Evolutionary conservation across 1,140 invertebrate genomes (phyloP).

Genomic region (Phenacoccus solenopsis): DNA sequence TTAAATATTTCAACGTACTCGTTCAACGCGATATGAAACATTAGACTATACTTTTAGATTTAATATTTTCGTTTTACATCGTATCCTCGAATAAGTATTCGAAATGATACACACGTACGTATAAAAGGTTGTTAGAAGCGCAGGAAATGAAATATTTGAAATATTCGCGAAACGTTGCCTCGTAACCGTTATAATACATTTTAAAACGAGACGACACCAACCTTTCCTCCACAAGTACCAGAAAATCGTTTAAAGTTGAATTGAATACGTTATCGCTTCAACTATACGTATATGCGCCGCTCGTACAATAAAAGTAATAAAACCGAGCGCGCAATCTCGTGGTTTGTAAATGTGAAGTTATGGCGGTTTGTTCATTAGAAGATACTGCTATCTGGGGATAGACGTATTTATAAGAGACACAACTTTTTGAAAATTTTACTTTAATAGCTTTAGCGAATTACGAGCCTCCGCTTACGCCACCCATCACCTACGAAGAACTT

Average conservation of each 20-base stretch:
- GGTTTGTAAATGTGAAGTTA: conserved; percentile 2
- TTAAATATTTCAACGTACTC: too few relatives aligned
- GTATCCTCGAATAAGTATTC: too few relatives aligned
- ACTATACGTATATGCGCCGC: too few relatives aligned
- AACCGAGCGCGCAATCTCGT: neutral
- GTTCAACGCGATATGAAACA: too few relatives aligned
- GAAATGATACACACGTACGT: too few relatives aligned
- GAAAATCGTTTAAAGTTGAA: neutral
- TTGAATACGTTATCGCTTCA: neutral
- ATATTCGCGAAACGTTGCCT: neutral
- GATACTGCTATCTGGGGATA: conserved; percentile 1
- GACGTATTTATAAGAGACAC: neutral
- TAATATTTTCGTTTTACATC: too few relatives aligned
- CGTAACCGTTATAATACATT: neutral
- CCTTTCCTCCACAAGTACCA: neutral
- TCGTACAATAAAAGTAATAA: conserved; percentile 4
- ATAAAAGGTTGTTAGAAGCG: too few relatives aligned
- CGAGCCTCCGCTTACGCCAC: too few relatives aligned
- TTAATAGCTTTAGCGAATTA: conserved; percentile 3
- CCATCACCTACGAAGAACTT: too few relatives aligned
- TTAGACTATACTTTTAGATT: too few relatives aligned
- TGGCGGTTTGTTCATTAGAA: neutral
- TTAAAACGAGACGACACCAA: neutral
- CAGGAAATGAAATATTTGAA: conserved; percentile 3
- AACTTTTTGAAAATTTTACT: neutral